Percentiles rank a stretch among this genome's conserved stretches.
Conservation (phyloP, 1,140 invertebrate genomes). For the Zaprionus inermis region DNA sequence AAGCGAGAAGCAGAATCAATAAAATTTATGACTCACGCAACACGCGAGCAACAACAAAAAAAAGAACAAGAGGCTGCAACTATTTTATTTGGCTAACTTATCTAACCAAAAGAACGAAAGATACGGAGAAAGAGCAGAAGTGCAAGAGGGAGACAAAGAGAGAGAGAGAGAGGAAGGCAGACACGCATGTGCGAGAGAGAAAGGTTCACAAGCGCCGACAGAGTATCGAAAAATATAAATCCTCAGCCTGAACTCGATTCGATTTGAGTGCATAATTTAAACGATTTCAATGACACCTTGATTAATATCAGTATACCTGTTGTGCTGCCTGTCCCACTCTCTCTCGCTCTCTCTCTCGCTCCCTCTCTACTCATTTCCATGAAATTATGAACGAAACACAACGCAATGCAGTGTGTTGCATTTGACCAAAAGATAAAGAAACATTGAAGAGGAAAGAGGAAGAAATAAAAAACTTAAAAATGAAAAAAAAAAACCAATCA, state of each 20-base stretch:
- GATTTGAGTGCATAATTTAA: conserved; percentile 76
- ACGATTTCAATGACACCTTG: conserved; percentile 84
- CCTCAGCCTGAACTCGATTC: conserved; percentile 46
- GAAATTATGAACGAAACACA: conserved; percentile 80
- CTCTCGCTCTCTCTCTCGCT: conserved; percentile 7
- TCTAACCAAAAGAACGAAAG: conserved; percentile 36
- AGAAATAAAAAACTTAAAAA: conserved; percentile 55
- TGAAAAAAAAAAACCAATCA: conserved; percentile 70
- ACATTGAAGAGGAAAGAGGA: conserved; percentile 23
- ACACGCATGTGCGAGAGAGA: conserved; percentile 6
- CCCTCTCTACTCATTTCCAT: conserved; percentile 57
- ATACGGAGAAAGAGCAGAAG: neutral
- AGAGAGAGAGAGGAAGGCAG: conserved; percentile 37
- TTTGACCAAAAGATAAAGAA: conserved; percentile 76
- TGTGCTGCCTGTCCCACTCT: neutral
- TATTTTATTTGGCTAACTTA: conserved; percentile 48
- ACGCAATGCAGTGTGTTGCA: conserved; percentile 62
- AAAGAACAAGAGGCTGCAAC: conserved; percentile 49
- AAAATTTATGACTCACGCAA: conserved; percentile 73
- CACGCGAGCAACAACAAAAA: conserved; percentile 31
- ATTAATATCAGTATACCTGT: conserved; percentile 77
- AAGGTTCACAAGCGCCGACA: conserved; percentile 73
- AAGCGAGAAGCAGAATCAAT: conserved; percentile 39
- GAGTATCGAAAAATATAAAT: conserved; percentile 54
- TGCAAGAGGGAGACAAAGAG: conserved; percentile 14